Percentiles rank a stretch among this genome's conserved stretches.
Evolutionary conservation across 2,113 vertebrate genomes (phyloP).

Genomic region (Plotosus lineatus): DNA sequence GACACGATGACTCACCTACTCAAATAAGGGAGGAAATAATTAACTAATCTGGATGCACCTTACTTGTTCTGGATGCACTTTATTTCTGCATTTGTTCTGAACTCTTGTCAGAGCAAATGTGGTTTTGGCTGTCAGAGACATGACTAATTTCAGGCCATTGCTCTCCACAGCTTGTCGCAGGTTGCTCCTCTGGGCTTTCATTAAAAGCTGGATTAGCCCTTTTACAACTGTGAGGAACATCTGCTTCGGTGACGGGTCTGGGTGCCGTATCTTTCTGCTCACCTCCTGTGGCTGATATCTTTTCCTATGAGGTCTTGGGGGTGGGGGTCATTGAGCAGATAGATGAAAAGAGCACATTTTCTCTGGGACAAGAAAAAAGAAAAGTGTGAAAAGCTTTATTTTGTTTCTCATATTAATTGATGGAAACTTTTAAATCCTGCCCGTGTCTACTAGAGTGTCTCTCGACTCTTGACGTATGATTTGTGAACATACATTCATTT

Average conservation of each 20-base stretch:
- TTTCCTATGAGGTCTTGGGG: not conserved
- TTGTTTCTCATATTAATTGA: conserved; percentile 33
- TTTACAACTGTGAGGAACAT: conserved; percentile 38
- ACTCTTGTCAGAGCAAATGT: conserved; percentile 45
- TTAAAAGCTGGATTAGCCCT: conserved; percentile 56
- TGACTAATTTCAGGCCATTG: conserved; percentile 38
- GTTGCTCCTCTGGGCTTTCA: conserved; percentile 51
- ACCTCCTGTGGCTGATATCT: conserved; percentile 17
- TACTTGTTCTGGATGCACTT: conserved; percentile 20
- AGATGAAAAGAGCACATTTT: not conserved
- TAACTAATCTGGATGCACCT: conserved; percentile 30
- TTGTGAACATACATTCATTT: not conserved
- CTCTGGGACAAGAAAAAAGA: not conserved
- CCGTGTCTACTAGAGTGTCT: not conserved
- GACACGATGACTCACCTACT: conserved; percentile 39
- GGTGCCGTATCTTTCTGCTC: conserved; percentile 31
- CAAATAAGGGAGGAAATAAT: conserved; percentile 30
- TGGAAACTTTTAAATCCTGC: conserved; percentile 22
- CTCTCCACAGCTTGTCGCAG: conserved; percentile 28
- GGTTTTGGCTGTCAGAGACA: conserved; percentile 13
- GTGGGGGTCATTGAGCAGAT: conserved; percentile 6
- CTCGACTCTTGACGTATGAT: not conserved
- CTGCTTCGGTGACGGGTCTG: conserved; percentile 19
- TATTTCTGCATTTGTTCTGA: conserved; percentile 45
- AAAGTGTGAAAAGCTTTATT: conserved; percentile 17